Evolutionary conservation across 2,113 vertebrate species (phyloP).

Genomic region (Grammomys dolichurus): DNA sequence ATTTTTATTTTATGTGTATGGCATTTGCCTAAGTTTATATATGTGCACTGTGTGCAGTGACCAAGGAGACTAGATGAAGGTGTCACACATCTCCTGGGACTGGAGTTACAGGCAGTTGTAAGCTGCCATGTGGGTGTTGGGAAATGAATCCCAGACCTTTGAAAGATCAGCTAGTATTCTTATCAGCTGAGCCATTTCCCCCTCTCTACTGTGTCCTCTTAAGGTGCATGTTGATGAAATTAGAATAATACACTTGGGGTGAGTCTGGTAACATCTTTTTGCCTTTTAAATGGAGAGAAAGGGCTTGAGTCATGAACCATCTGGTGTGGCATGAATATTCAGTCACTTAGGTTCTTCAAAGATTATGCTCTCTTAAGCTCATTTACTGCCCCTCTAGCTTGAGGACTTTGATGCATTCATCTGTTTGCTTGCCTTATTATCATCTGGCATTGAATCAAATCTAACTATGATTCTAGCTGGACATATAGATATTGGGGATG

Average conservation of each 20-base stretch:
- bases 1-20: neutral
- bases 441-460: neutral
- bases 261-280: constrained; percentile 41
- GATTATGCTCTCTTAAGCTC: constrained; percentile 7
- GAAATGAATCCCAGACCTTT: neutral
- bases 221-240: constrained; percentile 10
- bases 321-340: neutral
- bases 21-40: no score
- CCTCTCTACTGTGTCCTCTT: constrained; percentile 18
- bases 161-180: neutral
- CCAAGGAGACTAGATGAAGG: neutral
- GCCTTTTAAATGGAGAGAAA: constrained; percentile 25
- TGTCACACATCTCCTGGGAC: no score
- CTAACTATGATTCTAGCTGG: neutral
- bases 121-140: neutral
- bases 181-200: neutral
- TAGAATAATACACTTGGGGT: constrained; percentile 56
- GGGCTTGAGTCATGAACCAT: neutral
- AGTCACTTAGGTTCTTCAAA: constrained; percentile 36
- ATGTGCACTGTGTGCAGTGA: neutral
- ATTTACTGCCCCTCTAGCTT: neutral
- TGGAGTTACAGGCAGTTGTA: neutral
- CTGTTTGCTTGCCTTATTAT: constrained; percentile 12
- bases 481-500: neutral
- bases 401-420: constrained; percentile 3